Percentiles rank a stretch among this genome's conserved stretches.
Conservation (phyloP, 64 coral and sea anemone species). For the Pocillopora damicornis region DNA sequence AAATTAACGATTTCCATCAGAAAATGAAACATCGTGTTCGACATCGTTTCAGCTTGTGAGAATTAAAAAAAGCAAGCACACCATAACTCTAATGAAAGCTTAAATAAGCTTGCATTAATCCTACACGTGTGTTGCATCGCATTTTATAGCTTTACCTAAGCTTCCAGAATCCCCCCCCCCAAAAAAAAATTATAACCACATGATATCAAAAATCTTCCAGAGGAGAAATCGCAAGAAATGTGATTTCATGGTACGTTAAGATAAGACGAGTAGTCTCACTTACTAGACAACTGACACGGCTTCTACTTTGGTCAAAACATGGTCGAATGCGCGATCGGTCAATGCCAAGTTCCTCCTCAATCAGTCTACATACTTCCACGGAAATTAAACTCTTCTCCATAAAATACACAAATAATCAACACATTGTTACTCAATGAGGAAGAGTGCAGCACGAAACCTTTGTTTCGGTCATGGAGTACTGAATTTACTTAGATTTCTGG, state of each 20-base stretch:
- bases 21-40: too few relatives aligned
- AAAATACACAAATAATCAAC: neutral
- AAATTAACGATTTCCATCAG: too few relatives aligned
- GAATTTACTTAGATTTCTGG: neutral
- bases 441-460: neutral
- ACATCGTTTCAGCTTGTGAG: too few relatives aligned
- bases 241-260: neutral
- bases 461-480: neutral
- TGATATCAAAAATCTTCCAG: neutral
- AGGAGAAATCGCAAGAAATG: neutral
- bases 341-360: constrained; percentile 23
- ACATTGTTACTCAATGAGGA: neutral
- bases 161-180: neutral
- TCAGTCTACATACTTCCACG: neutral
- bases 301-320: constrained; percentile 26
- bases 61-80: too few relatives aligned
- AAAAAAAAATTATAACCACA: neutral
- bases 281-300: constrained; percentile 30
- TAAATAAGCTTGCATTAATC: too few relatives aligned
- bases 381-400: constrained; percentile 1
- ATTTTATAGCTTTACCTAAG: neutral
- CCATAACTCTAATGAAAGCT: too few relatives aligned
- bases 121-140: too few relatives aligned
- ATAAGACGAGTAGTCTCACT: too few relatives aligned
- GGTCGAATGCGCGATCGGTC: constrained; percentile 21